Evolutionary conservation across 1,140 invertebrate genomes (phyloP), one percentile per base, ranked within the genome.

Genomic region (Sinonovacula constricta): DNA sequence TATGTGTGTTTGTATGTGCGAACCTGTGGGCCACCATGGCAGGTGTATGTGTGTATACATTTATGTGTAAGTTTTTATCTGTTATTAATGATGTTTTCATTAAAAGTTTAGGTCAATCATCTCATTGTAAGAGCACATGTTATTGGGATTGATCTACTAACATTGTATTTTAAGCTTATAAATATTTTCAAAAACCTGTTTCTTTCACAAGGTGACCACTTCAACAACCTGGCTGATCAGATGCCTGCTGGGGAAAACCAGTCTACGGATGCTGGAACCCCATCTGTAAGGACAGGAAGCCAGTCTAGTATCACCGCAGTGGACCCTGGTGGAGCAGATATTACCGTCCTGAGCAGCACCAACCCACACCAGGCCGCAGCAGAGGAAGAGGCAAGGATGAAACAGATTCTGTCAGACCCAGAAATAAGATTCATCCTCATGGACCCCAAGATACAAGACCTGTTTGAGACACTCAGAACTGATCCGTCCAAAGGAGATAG

Each of bases 401-500:
- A 83, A 57, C 62, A 85, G 28, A 79, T 88, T 31, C 62, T 88
- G 59, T 67, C 79, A 0, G 60, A 86, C 36, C 81, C 82, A 53
- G 82, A 85, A 63, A 72, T 88, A 1, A 63, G 81, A 62, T 69
- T 82, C 24, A 81, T 85, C 24, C 72, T 89, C 0, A 57, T 86
- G 59, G 88, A 89, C 67, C 80, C 85, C 1, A 62, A 84, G 28
- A 81, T 89, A 24, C 85, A 86, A 72, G 62, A 81, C 18, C 45
- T 88, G 10, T 77, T 89, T 62, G 59, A 85, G 49, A 36, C 56
- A 10, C 60, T 88, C 53, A 81, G 80, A 56, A 81, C 34, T 34
- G 76, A 88, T 72, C 86, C 86, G 22, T 79, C 80, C 33, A 74
- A 81, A 63, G 87, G 82, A 51, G 86, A 88, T 63, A 87, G 83